Conservation (phyloP, 2,888 invertebrate species). For the Metalampra italica region DNA sequence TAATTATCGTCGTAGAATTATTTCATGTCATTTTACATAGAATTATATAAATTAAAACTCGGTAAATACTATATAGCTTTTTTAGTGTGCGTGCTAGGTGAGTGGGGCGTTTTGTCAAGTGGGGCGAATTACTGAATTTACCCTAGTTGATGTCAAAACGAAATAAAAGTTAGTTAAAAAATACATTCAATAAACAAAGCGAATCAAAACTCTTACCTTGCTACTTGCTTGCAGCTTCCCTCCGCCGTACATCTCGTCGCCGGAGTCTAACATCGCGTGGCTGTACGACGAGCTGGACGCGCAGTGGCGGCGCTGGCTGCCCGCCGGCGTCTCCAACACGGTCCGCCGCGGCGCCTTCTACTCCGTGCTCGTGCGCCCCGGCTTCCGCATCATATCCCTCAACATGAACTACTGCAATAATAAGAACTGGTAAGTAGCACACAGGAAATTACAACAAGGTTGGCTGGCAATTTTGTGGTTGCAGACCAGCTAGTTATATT, state of each 20-base stretch:
- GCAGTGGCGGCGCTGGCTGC: slow-evolving; percentile 95
- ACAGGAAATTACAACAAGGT: neutral
- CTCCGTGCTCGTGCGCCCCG: slow-evolving; percentile 92
- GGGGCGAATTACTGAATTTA: too few relatives aligned
- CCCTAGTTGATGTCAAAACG: too few relatives aligned
- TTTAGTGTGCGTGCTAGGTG: too few relatives aligned
- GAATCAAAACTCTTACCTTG: neutral
- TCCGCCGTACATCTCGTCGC: slow-evolving; percentile 88
- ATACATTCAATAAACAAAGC: too few relatives aligned
- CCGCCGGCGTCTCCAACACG: slow-evolving; percentile 91
- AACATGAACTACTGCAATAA: slow-evolving; percentile 98
- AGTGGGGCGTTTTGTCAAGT: too few relatives aligned
- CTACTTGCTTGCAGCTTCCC: slow-evolving; percentile 84
- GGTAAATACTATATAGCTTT: too few relatives aligned
- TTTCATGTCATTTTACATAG: too few relatives aligned
- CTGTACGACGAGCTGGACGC: slow-evolving; percentile 92
- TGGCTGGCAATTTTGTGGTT: too few relatives aligned
- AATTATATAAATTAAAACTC: too few relatives aligned
- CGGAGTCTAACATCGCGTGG: slow-evolving; percentile 93
- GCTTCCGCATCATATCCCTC: slow-evolving; percentile 94
- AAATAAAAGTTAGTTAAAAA: too few relatives aligned
- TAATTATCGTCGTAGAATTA: too few relatives aligned
- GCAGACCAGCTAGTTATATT: too few relatives aligned
- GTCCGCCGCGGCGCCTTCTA: slow-evolving; percentile 94
- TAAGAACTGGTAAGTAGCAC: slow-evolving; percentile 88